A percentile compares a stretch with the other conserved stretches of the same genome.
These are phyloP conservation scores for Eurystomus gularis DNA, from an alignment of 2,113 vertebrate species.

Conservation along the genomic window DNA sequence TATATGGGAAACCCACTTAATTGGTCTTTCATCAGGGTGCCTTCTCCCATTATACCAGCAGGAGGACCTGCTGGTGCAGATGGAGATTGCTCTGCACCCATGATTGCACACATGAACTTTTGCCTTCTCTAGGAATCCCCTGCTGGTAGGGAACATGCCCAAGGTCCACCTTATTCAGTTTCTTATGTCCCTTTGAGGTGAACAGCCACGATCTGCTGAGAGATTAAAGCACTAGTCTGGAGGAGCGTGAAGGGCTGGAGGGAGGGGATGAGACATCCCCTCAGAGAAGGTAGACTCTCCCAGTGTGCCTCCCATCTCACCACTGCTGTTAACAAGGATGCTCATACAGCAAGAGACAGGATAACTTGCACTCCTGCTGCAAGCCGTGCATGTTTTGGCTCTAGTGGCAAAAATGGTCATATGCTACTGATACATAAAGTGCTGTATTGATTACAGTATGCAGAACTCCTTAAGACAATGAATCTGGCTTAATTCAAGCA, in stretches of 20 bases:
- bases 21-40: not conserved
- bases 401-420: not conserved
- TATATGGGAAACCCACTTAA: not conserved
- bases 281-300: not conserved
- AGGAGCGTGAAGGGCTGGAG: not conserved
- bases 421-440: not conserved
- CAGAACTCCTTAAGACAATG: not conserved
- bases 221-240: not conserved
- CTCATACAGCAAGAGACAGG: not conserved
- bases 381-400: not conserved
- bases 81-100: not conserved
- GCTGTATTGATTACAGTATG: not conserved
- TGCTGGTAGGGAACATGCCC: not conserved
- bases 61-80: not conserved
- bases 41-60: not conserved
- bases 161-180: not conserved
- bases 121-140: not conserved
- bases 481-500: not conserved
- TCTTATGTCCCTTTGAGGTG: fast-evolving
- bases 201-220: not conserved
- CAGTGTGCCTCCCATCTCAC: not conserved
- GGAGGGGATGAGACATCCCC: not conserved
- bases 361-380: not conserved
- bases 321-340: not conserved
- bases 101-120: fast-evolving